These are phyloP conservation scores for Tachysurus fulvidraco DNA, from an alignment of 2,113 vertebrate genomes.

Conservation along the genomic window DNA sequence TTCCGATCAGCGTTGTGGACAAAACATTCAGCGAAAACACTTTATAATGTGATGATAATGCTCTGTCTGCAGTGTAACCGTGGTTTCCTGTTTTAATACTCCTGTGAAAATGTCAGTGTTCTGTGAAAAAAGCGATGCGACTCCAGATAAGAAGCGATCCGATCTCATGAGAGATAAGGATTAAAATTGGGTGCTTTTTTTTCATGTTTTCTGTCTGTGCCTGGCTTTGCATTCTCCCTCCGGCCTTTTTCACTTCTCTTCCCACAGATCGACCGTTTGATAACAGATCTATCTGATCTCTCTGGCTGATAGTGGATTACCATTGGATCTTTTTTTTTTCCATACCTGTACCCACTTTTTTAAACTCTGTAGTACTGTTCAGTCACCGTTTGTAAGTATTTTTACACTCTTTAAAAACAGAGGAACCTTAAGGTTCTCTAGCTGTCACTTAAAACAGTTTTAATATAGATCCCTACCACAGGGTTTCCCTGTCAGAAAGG, in stretches of 20 bases:
- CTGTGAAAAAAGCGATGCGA: slow-evolving; percentile 75
- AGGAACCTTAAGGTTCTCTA: background rate
- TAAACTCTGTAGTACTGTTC: slow-evolving; percentile 65
- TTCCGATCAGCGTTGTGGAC: background rate
- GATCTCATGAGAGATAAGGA: slow-evolving; percentile 75
- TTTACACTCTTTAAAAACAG: background rate
- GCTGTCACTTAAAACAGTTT: background rate
- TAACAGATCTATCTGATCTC: slow-evolving; percentile 70
- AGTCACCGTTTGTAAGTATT: slow-evolving; percentile 20
- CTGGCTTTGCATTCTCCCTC: slow-evolving; percentile 59
- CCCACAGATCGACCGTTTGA: slow-evolving; percentile 75
- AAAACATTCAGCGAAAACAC: background rate
- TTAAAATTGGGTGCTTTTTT: slow-evolving; percentile 76
- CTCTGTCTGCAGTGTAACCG: slow-evolving; percentile 51
- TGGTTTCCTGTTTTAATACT: slow-evolving; percentile 77
- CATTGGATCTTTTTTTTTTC: slow-evolving; percentile 70
- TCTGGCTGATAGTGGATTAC: slow-evolving; percentile 68
- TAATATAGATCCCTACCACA: background rate
- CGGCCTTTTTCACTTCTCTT: slow-evolving; percentile 71
- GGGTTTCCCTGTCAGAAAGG: background rate
- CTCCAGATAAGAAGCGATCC: slow-evolving; percentile 75
- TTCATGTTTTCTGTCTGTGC: slow-evolving; percentile 74
- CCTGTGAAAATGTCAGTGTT: slow-evolving; percentile 77
- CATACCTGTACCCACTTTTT: slow-evolving; percentile 56
- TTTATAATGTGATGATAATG: background rate